Base-by-base conservation (phyloP, 1,140 invertebrate genomes). In the Drepana arcuata region DNA sequence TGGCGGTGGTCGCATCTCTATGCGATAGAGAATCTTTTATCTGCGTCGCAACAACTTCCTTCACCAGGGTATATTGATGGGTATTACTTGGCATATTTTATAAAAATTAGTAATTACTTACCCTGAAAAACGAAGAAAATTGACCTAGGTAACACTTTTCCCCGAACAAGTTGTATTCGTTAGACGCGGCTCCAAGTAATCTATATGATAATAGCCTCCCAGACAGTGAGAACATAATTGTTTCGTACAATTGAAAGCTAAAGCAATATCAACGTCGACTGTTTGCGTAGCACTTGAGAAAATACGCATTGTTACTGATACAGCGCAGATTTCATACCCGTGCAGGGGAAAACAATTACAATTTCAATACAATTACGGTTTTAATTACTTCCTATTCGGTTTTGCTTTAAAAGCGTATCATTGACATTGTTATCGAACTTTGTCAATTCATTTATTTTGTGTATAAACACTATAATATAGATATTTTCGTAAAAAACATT, bases 191-290 rank as follows among this genome's bases (percentile, higher is more conserved):
- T 24, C 36, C 7, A 21, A 32, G 36, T 39, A 46, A 46, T 39
- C 31, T 46, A 39, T 46, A 46, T 46, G 43, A 46, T 46, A 46
- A 46, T 46, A 32, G 32, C 10, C n/a, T n/a, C 14, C 26, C 21
- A 7, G 11, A 18, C 15, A 36, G 14, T 21, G 29, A 31, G 34
- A 11, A 43, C 34, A 43, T 43, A 37, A 43, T 43, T 43, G 41
- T 16, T 15, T 34, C 23, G 9, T 16, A 16, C 41, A 26, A 36
- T 43, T 43, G 34, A 35, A 32, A 33, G 41, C 28, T n/a, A n/a
- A n/a, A n/a, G n/a, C n/a, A 10, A 36, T 30, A 23, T 36, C 26
- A 18, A 30, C 28, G 24, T 23, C n/a, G n/a, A n/a, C n/a, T n/a
- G n/a, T n/a, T n/a, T n/a, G n/a, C n/a, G n/a, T n/a, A n/a, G n/a